A percentile compares a stretch with the other conserved stretches of the same genome.
phyloP scores from a whole-genome alignment of 2,888 invertebrate species.

The Pelosia muscerda region DNA sequence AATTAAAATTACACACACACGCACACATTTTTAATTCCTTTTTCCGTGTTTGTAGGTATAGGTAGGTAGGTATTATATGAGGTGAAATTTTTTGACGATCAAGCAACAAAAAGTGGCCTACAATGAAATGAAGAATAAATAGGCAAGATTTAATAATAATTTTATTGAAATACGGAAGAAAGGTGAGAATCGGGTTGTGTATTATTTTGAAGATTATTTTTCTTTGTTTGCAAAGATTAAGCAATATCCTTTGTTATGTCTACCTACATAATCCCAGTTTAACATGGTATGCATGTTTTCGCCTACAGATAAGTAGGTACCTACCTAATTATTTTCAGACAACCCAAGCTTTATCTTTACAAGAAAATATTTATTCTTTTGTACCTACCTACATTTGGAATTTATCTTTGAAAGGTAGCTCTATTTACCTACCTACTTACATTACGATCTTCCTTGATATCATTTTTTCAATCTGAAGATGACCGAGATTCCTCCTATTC shows the following conservation, averaged over 20 bases:
- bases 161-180: conserved; percentile 2
- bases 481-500: too few species aligned
- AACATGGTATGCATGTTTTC: not conserved
- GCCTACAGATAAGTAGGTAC: not conserved
- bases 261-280: not conserved
- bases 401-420: not conserved
- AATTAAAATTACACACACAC: conserved; percentile 35
- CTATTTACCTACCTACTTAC: not conserved
- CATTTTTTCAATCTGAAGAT: not conserved
- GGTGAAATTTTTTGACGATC: conserved; percentile 4
- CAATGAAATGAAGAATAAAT: conserved; percentile 14
- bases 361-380: too few species aligned
- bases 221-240: conserved; percentile 8
- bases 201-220: not conserved
- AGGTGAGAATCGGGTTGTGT: not conserved
- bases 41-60: not conserved
- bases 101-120: conserved; percentile 6
- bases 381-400: not conserved
- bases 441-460: not conserved
- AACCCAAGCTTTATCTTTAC: not conserved
- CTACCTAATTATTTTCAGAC: not conserved
- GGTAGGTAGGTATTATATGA: conserved; percentile 6
- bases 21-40: conserved; percentile 38
- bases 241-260: conserved; percentile 42
- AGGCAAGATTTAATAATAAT: not conserved